Evolutionary conservation across 2,797 vertebrate species (phyloP).

Genomic region (Manis pentadactyla): DNA sequence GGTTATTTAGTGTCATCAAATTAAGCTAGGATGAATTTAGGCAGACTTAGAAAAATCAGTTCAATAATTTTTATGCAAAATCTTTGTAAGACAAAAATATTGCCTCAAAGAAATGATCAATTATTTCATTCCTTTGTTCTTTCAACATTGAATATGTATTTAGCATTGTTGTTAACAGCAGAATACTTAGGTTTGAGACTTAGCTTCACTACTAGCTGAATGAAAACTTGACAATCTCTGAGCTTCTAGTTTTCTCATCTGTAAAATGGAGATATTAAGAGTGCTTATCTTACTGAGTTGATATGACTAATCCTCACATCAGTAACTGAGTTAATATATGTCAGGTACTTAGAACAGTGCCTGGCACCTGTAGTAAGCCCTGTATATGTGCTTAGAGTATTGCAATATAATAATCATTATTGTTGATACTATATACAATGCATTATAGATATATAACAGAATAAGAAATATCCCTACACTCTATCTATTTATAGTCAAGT

Average conservation of each 20-base stretch:
- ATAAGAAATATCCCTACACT: neutral
- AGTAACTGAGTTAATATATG: neutral
- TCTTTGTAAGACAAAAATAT: neutral
- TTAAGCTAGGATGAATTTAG: neutral
- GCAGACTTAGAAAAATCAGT: neutral
- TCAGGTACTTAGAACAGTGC: neutral
- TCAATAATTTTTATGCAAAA: neutral
- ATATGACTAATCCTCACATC: neutral
- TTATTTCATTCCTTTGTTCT: conserved; percentile 18
- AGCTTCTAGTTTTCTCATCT: neutral
- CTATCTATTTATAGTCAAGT: neutral
- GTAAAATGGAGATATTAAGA: neutral
- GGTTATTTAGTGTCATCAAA: neutral
- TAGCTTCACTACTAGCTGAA: neutral
- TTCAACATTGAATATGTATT: neutral
- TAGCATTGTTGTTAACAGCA: neutral
- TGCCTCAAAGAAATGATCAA: neutral
- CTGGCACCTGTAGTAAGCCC: neutral
- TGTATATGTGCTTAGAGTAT: neutral
- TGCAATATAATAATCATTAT: neutral
- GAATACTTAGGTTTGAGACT: neutral
- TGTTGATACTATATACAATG: neutral
- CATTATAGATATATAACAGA: neutral
- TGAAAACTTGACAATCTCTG: neutral
- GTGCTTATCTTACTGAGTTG: neutral